A percentile compares a stretch with the other conserved stretches of the same genome.
phyloP scores from a whole-genome alignment of 1,140 invertebrate species.

The Globodera rostochiensis region DNA sequence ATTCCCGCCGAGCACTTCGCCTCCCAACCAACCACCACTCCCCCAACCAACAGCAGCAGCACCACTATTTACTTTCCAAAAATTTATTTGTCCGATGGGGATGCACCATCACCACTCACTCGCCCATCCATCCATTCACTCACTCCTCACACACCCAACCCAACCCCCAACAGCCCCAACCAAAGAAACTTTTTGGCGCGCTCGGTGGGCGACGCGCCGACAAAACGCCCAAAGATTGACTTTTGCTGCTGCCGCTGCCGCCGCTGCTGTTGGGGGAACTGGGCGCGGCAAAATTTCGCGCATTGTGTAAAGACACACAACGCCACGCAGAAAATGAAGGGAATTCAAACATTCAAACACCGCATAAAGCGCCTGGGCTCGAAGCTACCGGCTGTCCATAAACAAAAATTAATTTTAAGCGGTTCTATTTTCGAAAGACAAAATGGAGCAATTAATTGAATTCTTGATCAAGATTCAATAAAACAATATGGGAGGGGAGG shows the following conservation, averaged over 20 bases:
- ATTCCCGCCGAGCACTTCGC: background rate
- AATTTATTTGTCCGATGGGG: constrained; percentile 2
- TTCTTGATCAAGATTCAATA: too few relatives aligned
- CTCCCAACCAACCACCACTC: too few relatives aligned
- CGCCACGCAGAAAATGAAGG: background rate
- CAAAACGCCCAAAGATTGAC: background rate
- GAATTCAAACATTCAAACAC: background rate
- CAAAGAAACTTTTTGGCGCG: constrained; percentile 2
- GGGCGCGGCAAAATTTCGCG: background rate
- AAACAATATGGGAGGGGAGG: too few relatives aligned
- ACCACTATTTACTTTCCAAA: constrained; percentile 2
- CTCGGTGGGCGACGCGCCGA: background rate
- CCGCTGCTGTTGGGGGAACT: background rate
- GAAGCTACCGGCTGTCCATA: too few relatives aligned
- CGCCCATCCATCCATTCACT: background rate
- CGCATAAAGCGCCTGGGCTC: background rate
- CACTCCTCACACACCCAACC: background rate
- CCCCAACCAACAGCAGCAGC: background rate
- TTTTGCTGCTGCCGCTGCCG: background rate
- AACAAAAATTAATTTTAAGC: too few relatives aligned
- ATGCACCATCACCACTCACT: background rate
- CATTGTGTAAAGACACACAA: background rate
- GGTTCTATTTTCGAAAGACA: too few relatives aligned
- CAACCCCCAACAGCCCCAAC: background rate
- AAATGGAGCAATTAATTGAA: too few relatives aligned